A percentile compares a stretch with the other conserved stretches of the same genome.
These are phyloP conservation scores for Parus major DNA, from an alignment of 2,113 vertebrate species.

Conservation along the genomic window DNA sequence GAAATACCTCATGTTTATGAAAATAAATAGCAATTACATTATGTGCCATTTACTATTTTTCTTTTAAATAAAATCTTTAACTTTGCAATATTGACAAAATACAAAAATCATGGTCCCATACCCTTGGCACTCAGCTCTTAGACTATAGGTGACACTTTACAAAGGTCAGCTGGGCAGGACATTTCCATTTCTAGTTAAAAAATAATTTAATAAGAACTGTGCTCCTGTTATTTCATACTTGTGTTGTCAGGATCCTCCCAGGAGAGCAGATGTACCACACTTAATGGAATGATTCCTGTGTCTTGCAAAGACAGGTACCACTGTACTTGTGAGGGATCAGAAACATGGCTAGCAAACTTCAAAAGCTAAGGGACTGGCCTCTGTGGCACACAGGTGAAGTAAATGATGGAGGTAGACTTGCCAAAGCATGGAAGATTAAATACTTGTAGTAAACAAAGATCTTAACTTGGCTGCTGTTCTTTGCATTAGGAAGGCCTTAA, in stretches of 20 bases:
- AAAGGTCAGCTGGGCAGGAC: neutral
- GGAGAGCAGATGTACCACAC: neutral
- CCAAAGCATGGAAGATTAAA: neutral
- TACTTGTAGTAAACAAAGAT: neutral
- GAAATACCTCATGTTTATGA: constrained; percentile 99
- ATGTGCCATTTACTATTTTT: constrained; percentile 62
- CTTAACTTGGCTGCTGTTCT: neutral
- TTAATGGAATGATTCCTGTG: neutral
- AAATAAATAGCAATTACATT: constrained; percentile 97
- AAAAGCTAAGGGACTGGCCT: neutral
- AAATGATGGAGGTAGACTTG: neutral
- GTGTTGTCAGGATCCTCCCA: neutral
- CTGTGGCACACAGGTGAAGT: neutral
- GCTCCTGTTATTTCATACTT: neutral
- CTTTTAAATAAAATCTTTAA: constrained; percentile 23
- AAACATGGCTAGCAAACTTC: neutral
- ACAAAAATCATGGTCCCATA: neutral
- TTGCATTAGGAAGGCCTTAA: neutral
- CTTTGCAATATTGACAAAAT: neutral
- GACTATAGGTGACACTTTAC: neutral
- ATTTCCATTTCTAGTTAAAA: neutral
- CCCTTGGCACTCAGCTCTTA: neutral
- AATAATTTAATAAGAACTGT: neutral
- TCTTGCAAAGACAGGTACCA: neutral
- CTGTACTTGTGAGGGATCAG: neutral